A percentile compares a stretch with the other conserved stretches of the same genome.
Evolutionary conservation across 92 coral and sea anemone species (phyloP).

Genomic region (Hydrozoanthus gracilis): DNA sequence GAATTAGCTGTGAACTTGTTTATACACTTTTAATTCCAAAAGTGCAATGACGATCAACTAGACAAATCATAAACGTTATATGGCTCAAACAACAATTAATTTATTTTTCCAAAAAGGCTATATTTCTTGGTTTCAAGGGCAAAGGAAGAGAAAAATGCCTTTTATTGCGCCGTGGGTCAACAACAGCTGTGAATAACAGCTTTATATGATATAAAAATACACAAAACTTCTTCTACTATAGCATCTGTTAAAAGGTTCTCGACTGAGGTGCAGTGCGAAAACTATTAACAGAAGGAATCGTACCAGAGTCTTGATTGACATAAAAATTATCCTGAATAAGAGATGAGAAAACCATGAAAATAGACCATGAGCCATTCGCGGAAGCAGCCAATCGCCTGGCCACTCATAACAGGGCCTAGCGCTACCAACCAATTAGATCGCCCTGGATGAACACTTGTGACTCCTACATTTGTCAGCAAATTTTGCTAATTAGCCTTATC

Average conservation of each 20-base stretch:
- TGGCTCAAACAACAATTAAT: not conserved
- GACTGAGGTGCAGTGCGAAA: constrained; percentile 48
- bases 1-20: constrained; percentile 40
- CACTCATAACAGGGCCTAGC: constrained; percentile 30
- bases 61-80: not conserved
- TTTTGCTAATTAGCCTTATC: constrained; percentile 99
- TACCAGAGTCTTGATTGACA: constrained; percentile 84
- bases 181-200: constrained; percentile 18
- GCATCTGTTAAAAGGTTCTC: constrained; percentile 71
- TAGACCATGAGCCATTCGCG: constrained; percentile 73
- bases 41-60: constrained; percentile 21
- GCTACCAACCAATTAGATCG: constrained; percentile 64
- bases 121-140: not conserved
- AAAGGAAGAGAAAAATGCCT: not conserved
- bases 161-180: not conserved
- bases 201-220: not conserved
- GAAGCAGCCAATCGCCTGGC: constrained; percentile 64
- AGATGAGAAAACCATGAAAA: constrained; percentile 78
- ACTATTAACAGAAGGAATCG: constrained; percentile 63
- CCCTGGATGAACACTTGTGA: constrained; percentile 57
- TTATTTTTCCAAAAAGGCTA: not conserved
- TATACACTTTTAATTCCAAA: constrained; percentile 19
- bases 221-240: constrained; percentile 50
- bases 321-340: constrained; percentile 85
- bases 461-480: constrained; percentile 94